Evolutionary conservation across 2,888 invertebrate genomes (phyloP), one percentile per base, ranked within the genome.

Genomic region (Sarcophaga variegata): DNA sequence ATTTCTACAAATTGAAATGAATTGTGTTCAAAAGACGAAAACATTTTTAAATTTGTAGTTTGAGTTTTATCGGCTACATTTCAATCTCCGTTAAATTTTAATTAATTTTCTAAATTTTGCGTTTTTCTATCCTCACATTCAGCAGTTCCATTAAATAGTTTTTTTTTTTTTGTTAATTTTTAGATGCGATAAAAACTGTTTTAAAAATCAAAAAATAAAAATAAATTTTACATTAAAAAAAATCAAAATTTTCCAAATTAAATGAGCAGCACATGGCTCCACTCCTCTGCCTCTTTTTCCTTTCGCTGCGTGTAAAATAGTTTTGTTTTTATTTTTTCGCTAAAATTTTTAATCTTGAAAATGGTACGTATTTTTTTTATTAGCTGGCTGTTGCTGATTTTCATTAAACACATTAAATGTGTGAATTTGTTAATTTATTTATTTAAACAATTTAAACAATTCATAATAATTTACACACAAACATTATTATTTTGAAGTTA

Each of bases 261-360:
- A 17, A 3, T 1, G 54, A 3, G 12, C 14, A 0, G 14, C 54
- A 54, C 54, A 54, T 54, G 54, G 17, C 17, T 54, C 1, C 8
- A 37, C 37, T 8, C 37, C 8, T 8, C 37, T 37, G 37, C 8
- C 37, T 37, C 37, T 4, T 2, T 4, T 54, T 54, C 54, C 17
- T 54, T 54, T 54, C 0, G 3, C 10, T 4, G 14, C 10, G 2
- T 54, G 12, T 14, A 20, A 37, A 14, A n/a, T 12, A 45, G 14
- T 62, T 4, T 27, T 37, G 62, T 47, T 12, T 63, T 62, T 45
- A 27, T 17, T 63, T 63, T 22, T 69, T n/a, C 69, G 22, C 47
- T 22, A 76, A 67, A 37, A 70, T 22, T 70, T 70, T 75, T 81
- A 76, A 64, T 64, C 76, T 81, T 63, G 49, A 60, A 70, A 70